These are phyloP conservation scores for Oenanthe oenanthe DNA, from an alignment of 2,113 vertebrate species.

Conservation along the genomic window DNA sequence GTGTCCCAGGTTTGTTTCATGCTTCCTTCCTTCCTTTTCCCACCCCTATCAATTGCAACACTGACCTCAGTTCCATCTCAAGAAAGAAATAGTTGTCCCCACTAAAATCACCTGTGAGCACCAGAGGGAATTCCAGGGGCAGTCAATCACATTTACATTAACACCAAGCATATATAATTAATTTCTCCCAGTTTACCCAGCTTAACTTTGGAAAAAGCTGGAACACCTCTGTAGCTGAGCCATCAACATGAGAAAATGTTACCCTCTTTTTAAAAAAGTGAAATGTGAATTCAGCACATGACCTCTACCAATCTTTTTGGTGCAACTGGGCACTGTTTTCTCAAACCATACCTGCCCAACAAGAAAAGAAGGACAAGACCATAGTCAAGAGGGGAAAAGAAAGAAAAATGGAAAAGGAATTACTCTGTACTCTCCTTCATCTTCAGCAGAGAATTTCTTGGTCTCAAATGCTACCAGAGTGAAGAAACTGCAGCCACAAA, in stretches of 20 bases:
- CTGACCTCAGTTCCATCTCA: not conserved
- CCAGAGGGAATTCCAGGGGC: not conserved
- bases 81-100: not conserved
- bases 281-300: not conserved
- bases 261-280: not conserved
- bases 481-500: not conserved
- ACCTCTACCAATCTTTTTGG: not conserved
- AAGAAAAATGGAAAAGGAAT: not conserved
- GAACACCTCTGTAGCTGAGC: not conserved
- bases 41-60: not conserved
- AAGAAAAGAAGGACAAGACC: not conserved
- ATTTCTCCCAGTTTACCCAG: not conserved
- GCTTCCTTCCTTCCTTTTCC: not conserved
- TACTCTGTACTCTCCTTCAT: not conserved
- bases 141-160: not conserved
- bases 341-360: not conserved
- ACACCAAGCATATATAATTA: not conserved
- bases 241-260: not conserved
- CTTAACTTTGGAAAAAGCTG: not conserved
- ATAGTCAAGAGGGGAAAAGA: not conserved
- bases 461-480: not conserved
- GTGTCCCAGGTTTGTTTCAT: not conserved
- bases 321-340: not conserved
- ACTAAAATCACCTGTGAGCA: not conserved
- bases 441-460: not conserved